Evolutionary conservation across 2,113 vertebrate species (phyloP).

Genomic region (Protomyctophum bolini): DNA sequence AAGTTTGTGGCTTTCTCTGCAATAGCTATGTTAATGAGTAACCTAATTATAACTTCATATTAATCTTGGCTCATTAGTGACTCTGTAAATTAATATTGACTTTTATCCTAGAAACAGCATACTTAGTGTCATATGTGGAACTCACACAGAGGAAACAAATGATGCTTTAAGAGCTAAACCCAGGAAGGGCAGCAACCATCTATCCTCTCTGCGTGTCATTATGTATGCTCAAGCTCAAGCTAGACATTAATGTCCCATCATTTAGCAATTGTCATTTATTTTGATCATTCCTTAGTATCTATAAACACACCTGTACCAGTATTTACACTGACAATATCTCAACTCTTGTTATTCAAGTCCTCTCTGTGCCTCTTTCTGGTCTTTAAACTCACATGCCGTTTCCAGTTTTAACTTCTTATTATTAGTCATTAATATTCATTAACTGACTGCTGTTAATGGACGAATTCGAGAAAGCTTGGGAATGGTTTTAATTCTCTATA

Average conservation of each 20-base stretch:
- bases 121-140: constrained; percentile 22
- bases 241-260: neutral
- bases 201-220: constrained; percentile 6
- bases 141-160: constrained; percentile 52
- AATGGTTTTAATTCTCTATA: no score
- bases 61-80: constrained; percentile 67
- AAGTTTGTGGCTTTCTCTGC: constrained; percentile 60
- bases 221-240: neutral
- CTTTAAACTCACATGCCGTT: no score
- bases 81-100: constrained; percentile 68
- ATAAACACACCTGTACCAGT: no score
- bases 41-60: constrained; percentile 66
- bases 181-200: constrained; percentile 5
- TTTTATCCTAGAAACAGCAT: constrained; percentile 56
- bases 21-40: constrained; percentile 62
- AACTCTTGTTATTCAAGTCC: no score
- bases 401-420: no score
- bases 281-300: no score
- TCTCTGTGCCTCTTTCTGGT: no score
- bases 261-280: no score
- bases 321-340: no score
- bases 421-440: no score
- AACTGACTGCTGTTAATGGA: no score
- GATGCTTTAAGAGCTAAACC: constrained; percentile 29
- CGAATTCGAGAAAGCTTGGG: no score